Conservation (phyloP, 2,113 vertebrate genomes). For the cattle (Bos taurus) region ARS-UCD2.0 NC_037348.1:40222001-40222500, state of each 20-base stretch:
- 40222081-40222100: background rate
- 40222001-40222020: background rate
- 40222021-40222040: background rate
- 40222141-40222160: background rate
- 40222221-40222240: background rate
- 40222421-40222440: background rate
- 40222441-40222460: background rate
- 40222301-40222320: background rate
- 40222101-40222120: background rate
- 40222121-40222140: background rate
- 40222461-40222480: background rate
- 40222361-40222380: background rate
- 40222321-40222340: background rate
- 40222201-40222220: background rate
- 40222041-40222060: background rate
- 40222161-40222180: background rate
- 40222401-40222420: background rate
- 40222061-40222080: background rate
- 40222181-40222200: background rate
- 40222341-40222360: background rate
- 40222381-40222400: background rate
- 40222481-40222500: background rate
- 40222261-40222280: background rate
- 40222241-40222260: background rate
- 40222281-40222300: no score